Base-by-base conservation (phyloP, 2,797 vertebrate genomes). In the Peromyscus nudipes region DNA sequence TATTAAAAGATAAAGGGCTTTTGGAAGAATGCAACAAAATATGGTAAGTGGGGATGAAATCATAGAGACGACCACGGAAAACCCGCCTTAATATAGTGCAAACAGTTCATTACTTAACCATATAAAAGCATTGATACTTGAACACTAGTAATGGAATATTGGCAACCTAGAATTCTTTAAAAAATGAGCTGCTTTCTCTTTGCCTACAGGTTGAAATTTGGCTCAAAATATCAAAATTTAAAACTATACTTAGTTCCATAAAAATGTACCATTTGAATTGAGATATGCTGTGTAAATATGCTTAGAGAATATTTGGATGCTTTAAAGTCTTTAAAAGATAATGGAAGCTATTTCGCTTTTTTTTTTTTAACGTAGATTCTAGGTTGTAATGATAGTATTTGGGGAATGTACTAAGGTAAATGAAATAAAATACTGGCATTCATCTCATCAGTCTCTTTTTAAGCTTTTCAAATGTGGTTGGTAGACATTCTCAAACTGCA, bases 1-100 rank as follows among this genome's bases (percentile, higher is more conserved):
- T 46, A 92, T 88, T 67, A 64, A 95, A 92, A 96, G 94, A 73
- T 4, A 46, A 57, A 71, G 43, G 34, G 75, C 13, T 87, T 43
- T 43, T 60, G n/a, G 60, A 92, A 83, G 49, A 89, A 85, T 60
- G 23, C 6, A 57, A 4, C 81, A 73, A 94, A 83, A 94, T 73
- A 82, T 29, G 65, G 29, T 73, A 88, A 80, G 4, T 67, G 34
- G 49, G n/a, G 69, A 87, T 37, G 25, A 91, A 85, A 92, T 95
- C 46, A 84, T 49, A 81, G 37, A 88, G 11, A 82, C 7, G 5
- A 19, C 37, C 71, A 43, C 23, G 40, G 49, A 84, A 89, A 95
- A 67, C 14, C 67, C 43, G 3, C 75, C 19, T 60, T 16, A 21
- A 49, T 31, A 11, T 1, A 67, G 80, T 17, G 23, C 80, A 62